Evolutionary conservation across 2,797 vertebrate genomes (phyloP).

Genomic region (Dendrocincla fuliginosa): DNA sequence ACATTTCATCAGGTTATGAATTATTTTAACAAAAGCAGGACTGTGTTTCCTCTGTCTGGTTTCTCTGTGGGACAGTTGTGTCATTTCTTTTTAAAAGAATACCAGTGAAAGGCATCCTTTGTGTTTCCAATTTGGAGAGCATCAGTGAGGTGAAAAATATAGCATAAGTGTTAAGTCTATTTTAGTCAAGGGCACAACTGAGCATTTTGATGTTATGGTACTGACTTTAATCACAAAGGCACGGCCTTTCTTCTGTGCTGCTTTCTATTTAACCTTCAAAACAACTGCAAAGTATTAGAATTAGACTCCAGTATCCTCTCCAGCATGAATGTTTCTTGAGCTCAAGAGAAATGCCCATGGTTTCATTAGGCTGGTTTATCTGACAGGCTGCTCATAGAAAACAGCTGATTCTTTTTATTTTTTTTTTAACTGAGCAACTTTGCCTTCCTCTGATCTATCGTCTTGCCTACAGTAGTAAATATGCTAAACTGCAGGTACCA

Average conservation of each 20-base stretch:
- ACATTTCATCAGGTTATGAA: constrained; percentile 22
- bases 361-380: constrained; percentile 39
- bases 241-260: background rate
- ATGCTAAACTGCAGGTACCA: constrained; percentile 31
- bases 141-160: constrained; percentile 33
- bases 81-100: background rate
- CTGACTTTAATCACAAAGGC: constrained; percentile 14
- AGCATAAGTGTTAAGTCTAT: background rate
- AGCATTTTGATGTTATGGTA: constrained; percentile 28
- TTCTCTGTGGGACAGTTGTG: constrained; percentile 16
- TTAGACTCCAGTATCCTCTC: constrained; percentile 23
- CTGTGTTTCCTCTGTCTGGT: background rate
- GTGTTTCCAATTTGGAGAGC: background rate
- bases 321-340: constrained; percentile 6
- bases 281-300: constrained; percentile 54
- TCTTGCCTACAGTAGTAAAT: constrained; percentile 21
- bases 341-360: background rate
- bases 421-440: background rate
- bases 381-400: constrained; percentile 33
- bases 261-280: constrained; percentile 18
- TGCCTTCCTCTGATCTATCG: constrained; percentile 58
- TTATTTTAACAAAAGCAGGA: constrained; percentile 26
- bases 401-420: constrained; percentile 45
- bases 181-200: constrained; percentile 17
- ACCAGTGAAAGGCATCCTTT: background rate